Percentiles rank a stretch among this genome's conserved stretches.
Conservation (phyloP, 2,113 vertebrate genomes). For the Acinonyx jubatus region DNA sequence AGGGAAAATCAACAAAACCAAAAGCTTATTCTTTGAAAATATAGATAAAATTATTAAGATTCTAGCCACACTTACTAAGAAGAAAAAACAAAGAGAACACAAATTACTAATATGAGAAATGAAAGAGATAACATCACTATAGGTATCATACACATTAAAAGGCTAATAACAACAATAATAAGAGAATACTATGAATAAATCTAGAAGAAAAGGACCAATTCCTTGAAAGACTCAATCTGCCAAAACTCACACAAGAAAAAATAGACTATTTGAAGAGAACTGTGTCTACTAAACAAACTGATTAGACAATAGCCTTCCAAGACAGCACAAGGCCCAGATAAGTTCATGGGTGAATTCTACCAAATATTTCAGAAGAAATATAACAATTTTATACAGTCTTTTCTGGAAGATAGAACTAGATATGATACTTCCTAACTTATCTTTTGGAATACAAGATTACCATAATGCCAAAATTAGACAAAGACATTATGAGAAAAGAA, state of each 20-base stretch:
- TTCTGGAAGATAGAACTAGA: not conserved
- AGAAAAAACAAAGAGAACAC: not conserved
- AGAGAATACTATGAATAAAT: not conserved
- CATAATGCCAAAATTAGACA: not conserved
- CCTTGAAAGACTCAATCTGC: not conserved
- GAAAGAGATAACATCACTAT: not conserved
- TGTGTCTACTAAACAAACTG: not conserved
- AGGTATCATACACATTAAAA: not conserved
- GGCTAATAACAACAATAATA: not conserved
- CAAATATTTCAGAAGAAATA: not conserved
- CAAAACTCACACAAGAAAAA: not conserved
- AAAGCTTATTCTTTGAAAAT: not conserved
- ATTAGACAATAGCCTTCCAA: not conserved
- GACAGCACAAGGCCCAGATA: not conserved
- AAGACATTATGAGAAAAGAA: not conserved
- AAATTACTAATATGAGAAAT: not conserved
- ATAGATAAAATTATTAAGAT: not conserved
- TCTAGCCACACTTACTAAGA: not conserved
- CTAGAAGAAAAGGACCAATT: not conserved
- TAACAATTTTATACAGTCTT: not conserved
- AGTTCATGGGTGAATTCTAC: not conserved
- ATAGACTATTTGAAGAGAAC: not conserved
- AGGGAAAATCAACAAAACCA: not conserved
- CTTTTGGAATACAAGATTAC: not conserved
- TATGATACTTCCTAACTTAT: not conserved